Conservation (phyloP, 2,113 vertebrate genomes). For the Chaetorhynchus papuensis region DNA sequence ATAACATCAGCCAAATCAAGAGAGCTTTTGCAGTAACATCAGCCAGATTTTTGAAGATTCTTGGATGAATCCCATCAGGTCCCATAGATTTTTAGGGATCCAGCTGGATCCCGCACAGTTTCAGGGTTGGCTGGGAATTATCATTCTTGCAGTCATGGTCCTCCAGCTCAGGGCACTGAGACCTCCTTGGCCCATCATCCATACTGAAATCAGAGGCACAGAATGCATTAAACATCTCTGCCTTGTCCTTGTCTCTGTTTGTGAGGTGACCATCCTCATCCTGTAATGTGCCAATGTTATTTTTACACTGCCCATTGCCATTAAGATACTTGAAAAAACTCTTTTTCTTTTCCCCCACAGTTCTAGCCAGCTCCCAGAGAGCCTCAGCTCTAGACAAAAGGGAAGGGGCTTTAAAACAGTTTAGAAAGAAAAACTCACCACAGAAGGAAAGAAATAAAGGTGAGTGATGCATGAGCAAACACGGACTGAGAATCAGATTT, state of each 20-base stretch:
- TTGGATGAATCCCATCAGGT: neutral
- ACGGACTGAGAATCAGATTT: neutral
- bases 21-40: neutral
- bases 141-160: neutral
- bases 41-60: neutral
- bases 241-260: neutral
- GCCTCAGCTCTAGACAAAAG: neutral
- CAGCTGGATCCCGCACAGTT: neutral
- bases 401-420: neutral
- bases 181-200: accelerated
- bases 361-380: neutral
- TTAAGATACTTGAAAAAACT: neutral
- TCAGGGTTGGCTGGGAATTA: neutral
- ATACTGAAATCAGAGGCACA: neutral
- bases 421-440: neutral
- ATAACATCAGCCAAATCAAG: neutral
- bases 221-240: neutral
- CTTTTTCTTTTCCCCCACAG: neutral
- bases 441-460: neutral
- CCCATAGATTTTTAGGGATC: neutral
- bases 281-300: neutral
- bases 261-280: neutral
- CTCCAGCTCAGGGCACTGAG: neutral
- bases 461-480: neutral
- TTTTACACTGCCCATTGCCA: neutral